Evolutionary conservation across 2,797 vertebrate species (phyloP).

Genomic region (Taenioides sp.): DNA sequence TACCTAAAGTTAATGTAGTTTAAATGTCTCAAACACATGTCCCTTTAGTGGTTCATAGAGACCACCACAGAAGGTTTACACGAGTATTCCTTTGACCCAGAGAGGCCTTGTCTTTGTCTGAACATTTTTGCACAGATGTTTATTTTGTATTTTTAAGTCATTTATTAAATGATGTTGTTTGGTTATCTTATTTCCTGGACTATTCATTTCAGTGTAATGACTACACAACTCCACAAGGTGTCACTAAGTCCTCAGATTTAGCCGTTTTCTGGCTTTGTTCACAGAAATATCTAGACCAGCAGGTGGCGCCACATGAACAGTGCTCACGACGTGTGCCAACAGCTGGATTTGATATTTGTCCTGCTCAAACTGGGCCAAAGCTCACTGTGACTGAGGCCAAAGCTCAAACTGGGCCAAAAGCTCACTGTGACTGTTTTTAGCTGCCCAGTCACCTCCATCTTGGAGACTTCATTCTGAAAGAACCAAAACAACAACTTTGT

Average conservation of each 20-base stretch:
- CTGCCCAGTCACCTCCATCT: neutral
- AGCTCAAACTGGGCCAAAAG: too few relatives aligned
- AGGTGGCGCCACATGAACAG: constrained; percentile 26
- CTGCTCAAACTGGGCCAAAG: constrained; percentile 18
- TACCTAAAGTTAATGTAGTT: constrained; percentile 30
- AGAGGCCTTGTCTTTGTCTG: constrained; percentile 73
- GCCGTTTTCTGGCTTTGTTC: neutral
- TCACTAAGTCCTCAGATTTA: constrained; percentile 18
- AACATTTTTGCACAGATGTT: constrained; percentile 82
- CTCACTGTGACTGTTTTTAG: too few relatives aligned
- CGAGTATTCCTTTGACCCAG: constrained; percentile 63
- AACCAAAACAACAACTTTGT: neutral
- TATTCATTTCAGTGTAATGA: constrained; percentile 21
- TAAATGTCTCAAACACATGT: constrained; percentile 35
- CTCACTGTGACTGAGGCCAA: neutral
- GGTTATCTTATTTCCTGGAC: constrained; percentile 32
- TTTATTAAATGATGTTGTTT: constrained; percentile 80
- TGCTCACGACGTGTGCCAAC: neutral
- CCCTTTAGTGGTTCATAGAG: constrained; percentile 12
- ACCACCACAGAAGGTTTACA: neutral
- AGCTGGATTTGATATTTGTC: constrained; percentile 48
- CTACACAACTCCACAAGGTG: constrained; percentile 40
- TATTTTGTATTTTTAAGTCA: constrained; percentile 75
- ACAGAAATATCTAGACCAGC: constrained; percentile 26
- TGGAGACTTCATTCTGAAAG: too few relatives aligned